Base-by-base conservation (phyloP, 2,113 vertebrate species). In the Athene cunicularia region DNA sequence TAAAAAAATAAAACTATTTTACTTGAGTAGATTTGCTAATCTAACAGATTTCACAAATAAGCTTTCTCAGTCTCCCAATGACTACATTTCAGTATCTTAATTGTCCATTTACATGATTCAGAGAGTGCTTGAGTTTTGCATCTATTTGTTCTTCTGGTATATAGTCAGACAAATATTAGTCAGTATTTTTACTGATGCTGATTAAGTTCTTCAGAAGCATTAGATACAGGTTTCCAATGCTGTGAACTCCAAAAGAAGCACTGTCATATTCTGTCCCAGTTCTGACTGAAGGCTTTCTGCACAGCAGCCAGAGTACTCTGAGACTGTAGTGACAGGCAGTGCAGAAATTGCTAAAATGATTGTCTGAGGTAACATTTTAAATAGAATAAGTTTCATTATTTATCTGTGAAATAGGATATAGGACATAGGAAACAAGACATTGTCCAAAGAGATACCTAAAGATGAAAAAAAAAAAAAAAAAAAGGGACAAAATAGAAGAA, bases 11-110 rank as follows among this genome's bases (percentile, higher is more conserved):
- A 39, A 67, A 1, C 1, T 8, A n/a, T 67, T 94, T 81, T 41
- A 52, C 81, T 68, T 81, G 16, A 67, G 16, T 67, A 68, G 67
- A 76, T 88, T 62, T 93, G 14, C 14, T 86, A 76, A 58, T 47
- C 22, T 19, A 71, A 52, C 52, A 60, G 22, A 80, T 88, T 88
- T 82, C 49, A 63, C 47, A 70, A 74, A 84, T 8, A 50, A 30
- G 26, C 6, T 76, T 86, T 95, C 71, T 94, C 35, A 68, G 20
- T 19, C 20, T 77, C 67, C 16, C 5, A 0, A 27, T 70, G 62
- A 80, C 59, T 39, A n/a, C 37, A 70, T 94, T 90, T 90, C 47
- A n/a, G 28, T 70, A 89, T 83, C 55, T 86, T 86, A 33, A 90
- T 27, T 43, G 74, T 83, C 39, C 59, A 80, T 86, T 88, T 43